These are phyloP conservation scores for Danionella dracula DNA, from an alignment of 2,797 vertebrate species.

Conservation along the genomic window DNA sequence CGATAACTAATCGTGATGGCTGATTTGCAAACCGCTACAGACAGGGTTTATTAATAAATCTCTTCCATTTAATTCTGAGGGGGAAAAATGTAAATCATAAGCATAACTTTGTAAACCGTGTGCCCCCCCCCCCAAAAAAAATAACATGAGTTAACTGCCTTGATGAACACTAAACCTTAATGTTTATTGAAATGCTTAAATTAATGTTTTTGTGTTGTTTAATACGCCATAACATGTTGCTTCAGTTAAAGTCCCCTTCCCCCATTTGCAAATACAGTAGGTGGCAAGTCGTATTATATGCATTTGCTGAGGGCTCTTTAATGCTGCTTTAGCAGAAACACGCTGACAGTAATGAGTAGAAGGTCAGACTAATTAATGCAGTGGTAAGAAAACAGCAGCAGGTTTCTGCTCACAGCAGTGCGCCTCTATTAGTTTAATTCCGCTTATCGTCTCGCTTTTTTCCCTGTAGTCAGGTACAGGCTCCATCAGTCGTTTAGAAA, in stretches of 20 bases:
- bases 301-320: slow-evolving; percentile 20
- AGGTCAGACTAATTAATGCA: slow-evolving; percentile 69
- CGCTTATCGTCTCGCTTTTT: slow-evolving; percentile 52
- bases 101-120: no score
- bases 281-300: slow-evolving; percentile 3
- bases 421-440: slow-evolving; percentile 61
- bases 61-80: no score
- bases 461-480: slow-evolving; percentile 54
- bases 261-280: background rate
- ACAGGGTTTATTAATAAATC: no score
- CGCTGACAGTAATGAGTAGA: slow-evolving; percentile 41
- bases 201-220: background rate
- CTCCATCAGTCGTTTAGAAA: slow-evolving; percentile 52
- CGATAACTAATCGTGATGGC: slow-evolving; percentile 3
- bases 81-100: no score
- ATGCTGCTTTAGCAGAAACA: slow-evolving; percentile 35
- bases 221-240: background rate
- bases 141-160: no score
- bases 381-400: slow-evolving; percentile 55
- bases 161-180: background rate
- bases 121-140: no score
- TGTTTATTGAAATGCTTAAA: background rate
- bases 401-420: slow-evolving; percentile 54
- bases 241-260: background rate
- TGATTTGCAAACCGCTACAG: no score